phyloP scores from a whole-genome alignment of 2,888 invertebrate species.

The Dendrolimus pini region DNA sequence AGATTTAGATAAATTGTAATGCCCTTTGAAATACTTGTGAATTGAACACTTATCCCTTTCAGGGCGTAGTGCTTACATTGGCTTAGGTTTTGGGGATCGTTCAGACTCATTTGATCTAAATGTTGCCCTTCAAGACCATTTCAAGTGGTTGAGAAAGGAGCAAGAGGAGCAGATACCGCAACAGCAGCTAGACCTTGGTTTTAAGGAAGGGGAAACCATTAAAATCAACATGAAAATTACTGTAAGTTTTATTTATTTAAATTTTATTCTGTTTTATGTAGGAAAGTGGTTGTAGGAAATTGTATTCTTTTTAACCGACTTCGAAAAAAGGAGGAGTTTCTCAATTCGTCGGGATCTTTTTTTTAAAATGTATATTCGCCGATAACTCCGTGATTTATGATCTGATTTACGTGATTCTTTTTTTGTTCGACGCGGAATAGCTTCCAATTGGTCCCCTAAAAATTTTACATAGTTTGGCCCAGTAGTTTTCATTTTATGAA shows the following conservation, averaged over 20 bases:
- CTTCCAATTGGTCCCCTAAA: too few species aligned
- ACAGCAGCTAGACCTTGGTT: slow-evolving; percentile 93
- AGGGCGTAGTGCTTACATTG: slow-evolving; percentile 95
- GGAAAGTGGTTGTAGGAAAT: too few species aligned
- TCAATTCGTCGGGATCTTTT: too few species aligned
- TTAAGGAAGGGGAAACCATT: slow-evolving; percentile 99
- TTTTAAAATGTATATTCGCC: too few species aligned
- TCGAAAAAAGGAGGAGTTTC: too few species aligned
- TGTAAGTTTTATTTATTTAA: slow-evolving; percentile 61
- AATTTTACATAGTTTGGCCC: too few species aligned
- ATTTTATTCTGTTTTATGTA: slow-evolving; percentile 6
- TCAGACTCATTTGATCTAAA: slow-evolving; percentile 99
- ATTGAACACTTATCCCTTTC: slow-evolving; percentile 16
- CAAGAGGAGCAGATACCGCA: slow-evolving; percentile 85
- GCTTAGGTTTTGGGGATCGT: slow-evolving; percentile 97
- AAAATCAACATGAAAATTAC: slow-evolving; percentile 99
- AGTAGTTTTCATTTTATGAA: too few species aligned
- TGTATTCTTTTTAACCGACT: too few species aligned
- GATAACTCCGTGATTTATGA: too few species aligned
- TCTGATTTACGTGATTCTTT: too few species aligned
- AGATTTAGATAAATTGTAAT: neutral
- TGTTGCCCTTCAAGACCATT: slow-evolving; percentile 98
- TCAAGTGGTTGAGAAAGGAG: slow-evolving; percentile 94
- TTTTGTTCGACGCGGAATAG: too few species aligned
- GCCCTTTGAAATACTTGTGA: neutral